These are phyloP conservation scores for Trachops cirrhosus DNA, from an alignment of 2,797 vertebrate genomes.

Conservation along the genomic window DNA sequence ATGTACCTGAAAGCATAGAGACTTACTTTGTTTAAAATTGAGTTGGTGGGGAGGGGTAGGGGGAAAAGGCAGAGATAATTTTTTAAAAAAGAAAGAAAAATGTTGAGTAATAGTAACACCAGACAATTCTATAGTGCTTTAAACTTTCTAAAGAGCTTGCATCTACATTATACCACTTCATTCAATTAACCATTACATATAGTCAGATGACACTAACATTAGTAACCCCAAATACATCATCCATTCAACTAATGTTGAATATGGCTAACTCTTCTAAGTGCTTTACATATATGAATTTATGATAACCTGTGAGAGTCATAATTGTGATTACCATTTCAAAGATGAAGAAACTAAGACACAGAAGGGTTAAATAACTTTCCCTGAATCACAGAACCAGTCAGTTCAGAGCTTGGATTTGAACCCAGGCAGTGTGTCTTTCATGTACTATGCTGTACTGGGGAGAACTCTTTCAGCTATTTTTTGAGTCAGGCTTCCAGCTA, in stretches of 20 bases:
- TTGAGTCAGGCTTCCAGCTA: not conserved
- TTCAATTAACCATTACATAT: conserved; percentile 35
- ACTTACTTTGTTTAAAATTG: conserved; percentile 44
- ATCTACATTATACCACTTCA: not conserved
- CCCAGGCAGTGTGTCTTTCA: not conserved
- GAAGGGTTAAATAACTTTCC: not conserved
- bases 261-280: conserved; percentile 8
- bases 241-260: conserved; percentile 20
- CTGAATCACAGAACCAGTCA: not conserved
- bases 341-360: conserved; percentile 13
- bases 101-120: not conserved
- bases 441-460: not conserved
- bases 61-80: no score
- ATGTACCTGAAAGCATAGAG: conserved; percentile 7
- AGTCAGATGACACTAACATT: conserved; percentile 43
- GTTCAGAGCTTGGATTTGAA: not conserved
- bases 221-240: conserved; percentile 30
- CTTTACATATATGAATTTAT: conserved; percentile 33
- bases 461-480: not conserved
- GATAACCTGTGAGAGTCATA: not conserved
- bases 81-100: not conserved
- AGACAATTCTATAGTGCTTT: not conserved
- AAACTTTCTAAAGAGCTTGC: conserved; percentile 6
- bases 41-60: not conserved
- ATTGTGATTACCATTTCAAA: conserved; percentile 21